Conservation (phyloP, 2,113 vertebrate genomes). For the Microtus richardsoni region DNA sequence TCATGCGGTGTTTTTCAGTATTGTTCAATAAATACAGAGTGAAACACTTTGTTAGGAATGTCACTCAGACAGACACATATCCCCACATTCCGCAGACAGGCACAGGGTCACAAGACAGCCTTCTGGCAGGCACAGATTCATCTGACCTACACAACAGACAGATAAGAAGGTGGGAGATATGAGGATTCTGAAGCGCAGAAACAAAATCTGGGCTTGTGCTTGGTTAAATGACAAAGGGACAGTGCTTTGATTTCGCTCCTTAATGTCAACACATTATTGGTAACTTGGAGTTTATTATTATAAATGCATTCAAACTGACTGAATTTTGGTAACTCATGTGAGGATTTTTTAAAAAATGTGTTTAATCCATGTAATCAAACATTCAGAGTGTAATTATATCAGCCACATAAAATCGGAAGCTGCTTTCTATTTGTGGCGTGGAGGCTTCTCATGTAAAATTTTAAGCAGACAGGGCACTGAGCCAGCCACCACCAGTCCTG, state of each 20-base stretch:
- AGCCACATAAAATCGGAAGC: neutral
- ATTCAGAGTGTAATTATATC: neutral
- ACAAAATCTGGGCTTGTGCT: neutral
- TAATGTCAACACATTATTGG: neutral
- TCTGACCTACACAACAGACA: neutral
- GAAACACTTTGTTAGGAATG: neutral
- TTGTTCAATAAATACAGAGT: too few species aligned
- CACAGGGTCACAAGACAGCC: neutral
- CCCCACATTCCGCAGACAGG: neutral
- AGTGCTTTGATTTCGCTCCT: neutral
- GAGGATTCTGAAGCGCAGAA: neutral
- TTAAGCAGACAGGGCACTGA: neutral
- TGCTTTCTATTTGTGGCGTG: neutral
- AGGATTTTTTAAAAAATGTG: neutral
- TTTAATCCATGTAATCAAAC: neutral
- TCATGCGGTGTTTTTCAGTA: neutral
- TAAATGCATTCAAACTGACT: neutral
- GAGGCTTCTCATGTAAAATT: neutral
- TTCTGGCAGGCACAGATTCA: too few species aligned
- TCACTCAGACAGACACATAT: neutral
- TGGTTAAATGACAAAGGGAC: neutral
- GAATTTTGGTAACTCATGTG: neutral
- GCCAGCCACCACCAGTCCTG: neutral
- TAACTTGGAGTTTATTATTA: neutral
- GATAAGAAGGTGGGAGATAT: neutral